Percentiles rank a stretch among this genome's conserved stretches.
These are phyloP conservation scores for Digitonthophagus gazella DNA, from an alignment of 2,888 invertebrate genomes.

Conservation along the genomic window DNA sequence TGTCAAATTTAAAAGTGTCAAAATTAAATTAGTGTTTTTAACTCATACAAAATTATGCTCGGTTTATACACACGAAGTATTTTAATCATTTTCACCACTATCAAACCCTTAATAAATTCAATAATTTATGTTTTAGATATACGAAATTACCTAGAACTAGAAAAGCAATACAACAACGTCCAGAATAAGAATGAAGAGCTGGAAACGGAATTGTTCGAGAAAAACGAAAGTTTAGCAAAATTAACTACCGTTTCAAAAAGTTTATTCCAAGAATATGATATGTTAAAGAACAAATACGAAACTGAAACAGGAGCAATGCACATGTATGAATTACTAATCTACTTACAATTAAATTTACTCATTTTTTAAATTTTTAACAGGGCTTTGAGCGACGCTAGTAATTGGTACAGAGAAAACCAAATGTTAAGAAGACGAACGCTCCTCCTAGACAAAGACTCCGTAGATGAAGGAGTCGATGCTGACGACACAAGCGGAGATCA, in stretches of 20 bases:
- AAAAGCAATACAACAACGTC: conserved; percentile 61
- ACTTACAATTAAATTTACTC: background rate
- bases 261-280: conserved; percentile 71
- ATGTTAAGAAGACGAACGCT: conserved; percentile 68
- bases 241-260: conserved; percentile 66
- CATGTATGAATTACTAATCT: conserved; percentile 52
- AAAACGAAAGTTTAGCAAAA: conserved; percentile 62
- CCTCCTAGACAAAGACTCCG: conserved; percentile 58
- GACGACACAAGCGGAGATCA: conserved; percentile 58
- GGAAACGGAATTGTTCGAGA: conserved; percentile 60
- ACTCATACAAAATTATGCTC: background rate
- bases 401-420: conserved; percentile 78
- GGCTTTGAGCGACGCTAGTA: conserved; percentile 66
- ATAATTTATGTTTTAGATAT: conserved; percentile 50
- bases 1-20: background rate
- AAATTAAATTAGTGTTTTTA: background rate
- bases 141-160: conserved; percentile 62
- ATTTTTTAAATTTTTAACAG: conserved; percentile 43
- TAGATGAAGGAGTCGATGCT: conserved; percentile 55
- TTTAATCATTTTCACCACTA: conserved; percentile 3
- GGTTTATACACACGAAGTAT: background rate
- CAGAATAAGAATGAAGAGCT: conserved; percentile 60
- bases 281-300: conserved; percentile 70
- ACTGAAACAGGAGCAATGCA: conserved; percentile 73
- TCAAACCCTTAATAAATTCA: conserved; percentile 5